These are phyloP conservation scores for Emys orbicularis DNA, from an alignment of 2,797 vertebrate species.

Conservation along the genomic window DNA sequence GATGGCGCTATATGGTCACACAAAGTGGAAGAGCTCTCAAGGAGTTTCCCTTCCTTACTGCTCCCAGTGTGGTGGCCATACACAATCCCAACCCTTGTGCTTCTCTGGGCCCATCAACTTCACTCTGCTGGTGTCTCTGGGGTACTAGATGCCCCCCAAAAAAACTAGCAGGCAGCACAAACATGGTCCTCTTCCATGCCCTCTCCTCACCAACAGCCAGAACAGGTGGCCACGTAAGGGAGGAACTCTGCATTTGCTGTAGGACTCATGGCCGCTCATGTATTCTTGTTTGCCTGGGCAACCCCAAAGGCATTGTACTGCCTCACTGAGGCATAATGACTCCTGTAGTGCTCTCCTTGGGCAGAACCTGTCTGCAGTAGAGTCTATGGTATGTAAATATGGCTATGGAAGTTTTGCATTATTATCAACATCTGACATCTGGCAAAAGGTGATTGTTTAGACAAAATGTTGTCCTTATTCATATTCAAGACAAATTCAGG, in stretches of 20 bases:
- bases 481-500: fast-evolving
- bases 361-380: background rate
- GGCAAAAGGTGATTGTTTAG: background rate
- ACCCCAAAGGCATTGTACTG: background rate
- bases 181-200: fast-evolving
- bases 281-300: background rate
- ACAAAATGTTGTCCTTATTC: background rate
- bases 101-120: background rate
- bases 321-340: background rate
- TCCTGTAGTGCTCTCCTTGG: background rate
- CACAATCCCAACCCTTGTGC: fast-evolving
- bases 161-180: background rate
- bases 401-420: background rate
- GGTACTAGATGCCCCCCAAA: background rate
- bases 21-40: background rate
- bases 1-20: background rate
- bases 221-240: background rate
- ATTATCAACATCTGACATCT: background rate
- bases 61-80: background rate
- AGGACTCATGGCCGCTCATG: background rate
- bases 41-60: background rate
- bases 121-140: background rate
- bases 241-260: background rate
- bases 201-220: background rate
- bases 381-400: background rate